Percentiles rank a stretch among this genome's conserved stretches.
Conservation (phyloP, 2,888 invertebrate genomes). For the Tenthredo notha region DNA sequence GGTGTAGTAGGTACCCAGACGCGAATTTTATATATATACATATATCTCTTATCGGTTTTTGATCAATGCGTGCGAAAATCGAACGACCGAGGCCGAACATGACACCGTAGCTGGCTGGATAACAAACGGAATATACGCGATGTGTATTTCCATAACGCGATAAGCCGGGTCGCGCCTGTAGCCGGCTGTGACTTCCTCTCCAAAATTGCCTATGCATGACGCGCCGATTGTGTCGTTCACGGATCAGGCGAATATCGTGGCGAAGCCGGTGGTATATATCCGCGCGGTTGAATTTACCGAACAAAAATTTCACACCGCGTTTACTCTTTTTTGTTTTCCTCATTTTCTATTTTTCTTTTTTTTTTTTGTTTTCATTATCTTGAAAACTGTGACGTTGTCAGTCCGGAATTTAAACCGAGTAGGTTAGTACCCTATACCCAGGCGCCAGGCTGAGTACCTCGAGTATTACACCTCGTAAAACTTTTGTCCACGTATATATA, state of each 20-base stretch:
- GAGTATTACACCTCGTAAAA: not conserved
- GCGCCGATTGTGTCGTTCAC: slow-evolving; percentile 39
- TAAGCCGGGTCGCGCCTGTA: slow-evolving; percentile 43
- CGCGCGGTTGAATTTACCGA: slow-evolving; percentile 10
- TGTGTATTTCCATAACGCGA: slow-evolving; percentile 52
- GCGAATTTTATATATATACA: not conserved
- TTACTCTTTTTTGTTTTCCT: not conserved
- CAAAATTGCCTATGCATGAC: slow-evolving; percentile 51
- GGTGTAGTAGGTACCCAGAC: too few species aligned
- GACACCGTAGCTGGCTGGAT: slow-evolving; percentile 23
- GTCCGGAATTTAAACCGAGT: not conserved
- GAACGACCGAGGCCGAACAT: slow-evolving; percentile 27
- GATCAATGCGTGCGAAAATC: slow-evolving; percentile 26
- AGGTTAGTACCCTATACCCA: not conserved
- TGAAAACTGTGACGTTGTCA: not conserved
- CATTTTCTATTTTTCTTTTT: too few species aligned
- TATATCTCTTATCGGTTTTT: slow-evolving; percentile 13
- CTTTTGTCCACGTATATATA: not conserved
- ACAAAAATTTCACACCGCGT: slow-evolving; percentile 1
- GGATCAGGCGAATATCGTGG: slow-evolving; percentile 13
- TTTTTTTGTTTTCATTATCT: too few species aligned
- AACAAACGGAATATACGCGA: slow-evolving; percentile 48
- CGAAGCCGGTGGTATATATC: not conserved
- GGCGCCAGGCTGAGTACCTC: slow-evolving; percentile 31
- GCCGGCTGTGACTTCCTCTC: slow-evolving; percentile 48